Conservation (phyloP, 2,797 vertebrate genomes). For the Manis javanica region DNA sequence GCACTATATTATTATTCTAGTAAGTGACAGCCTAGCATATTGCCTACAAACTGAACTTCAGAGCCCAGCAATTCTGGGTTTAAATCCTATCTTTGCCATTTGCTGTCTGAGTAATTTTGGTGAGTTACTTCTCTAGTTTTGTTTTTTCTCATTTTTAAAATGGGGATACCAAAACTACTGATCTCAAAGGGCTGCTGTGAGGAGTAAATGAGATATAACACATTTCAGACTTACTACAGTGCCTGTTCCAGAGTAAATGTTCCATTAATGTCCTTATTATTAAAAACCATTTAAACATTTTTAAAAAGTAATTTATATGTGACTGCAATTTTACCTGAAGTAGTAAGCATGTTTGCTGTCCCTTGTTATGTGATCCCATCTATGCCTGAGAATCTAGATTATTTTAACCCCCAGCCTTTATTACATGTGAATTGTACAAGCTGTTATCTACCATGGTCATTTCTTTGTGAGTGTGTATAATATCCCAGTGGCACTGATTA, state of each 20-base stretch:
- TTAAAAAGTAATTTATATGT: not conserved
- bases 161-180: not conserved
- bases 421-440: not conserved
- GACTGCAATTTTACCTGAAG: not conserved
- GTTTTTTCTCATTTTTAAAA: not conserved
- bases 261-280: not conserved
- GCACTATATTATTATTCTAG: not conserved
- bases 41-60: not conserved
- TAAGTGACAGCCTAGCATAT: not conserved
- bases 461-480: not conserved
- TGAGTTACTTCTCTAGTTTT: not conserved
- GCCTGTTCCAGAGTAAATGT: not conserved
- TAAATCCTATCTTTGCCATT: not conserved
- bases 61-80: not conserved
- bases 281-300: not conserved
- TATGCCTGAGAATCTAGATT: not conserved
- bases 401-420: not conserved
- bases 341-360: not conserved
- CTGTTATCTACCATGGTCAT: not conserved
- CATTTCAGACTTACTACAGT: not conserved
- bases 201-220: not conserved
- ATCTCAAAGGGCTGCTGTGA: not conserved
- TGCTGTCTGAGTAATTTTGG: not conserved
- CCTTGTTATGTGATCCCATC: not conserved
- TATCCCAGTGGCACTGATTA: not conserved